Conservation (phyloP, 2,113 vertebrate genomes). For the Varanus komodoensis region DNA sequence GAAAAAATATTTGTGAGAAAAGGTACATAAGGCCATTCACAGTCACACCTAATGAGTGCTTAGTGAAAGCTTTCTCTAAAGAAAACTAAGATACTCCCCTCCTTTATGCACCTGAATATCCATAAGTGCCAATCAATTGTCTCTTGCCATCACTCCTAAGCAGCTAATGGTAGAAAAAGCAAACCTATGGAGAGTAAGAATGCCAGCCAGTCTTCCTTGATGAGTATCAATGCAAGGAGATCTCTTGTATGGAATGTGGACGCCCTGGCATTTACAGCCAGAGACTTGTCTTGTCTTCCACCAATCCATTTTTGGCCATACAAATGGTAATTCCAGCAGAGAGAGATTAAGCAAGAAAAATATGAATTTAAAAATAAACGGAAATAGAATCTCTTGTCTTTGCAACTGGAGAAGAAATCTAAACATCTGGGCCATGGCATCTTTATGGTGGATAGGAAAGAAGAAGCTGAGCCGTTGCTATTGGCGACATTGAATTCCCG, state of each 20-base stretch:
- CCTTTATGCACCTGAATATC: too few relatives aligned
- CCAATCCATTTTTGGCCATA: background rate
- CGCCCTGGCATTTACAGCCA: slow-evolving; percentile 41
- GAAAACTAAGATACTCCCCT: background rate
- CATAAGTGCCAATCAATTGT: background rate
- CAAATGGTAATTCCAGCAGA: slow-evolving; percentile 62
- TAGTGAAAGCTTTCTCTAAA: too few relatives aligned
- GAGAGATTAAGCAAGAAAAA: slow-evolving; percentile 15
- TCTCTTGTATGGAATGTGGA: slow-evolving; percentile 26
- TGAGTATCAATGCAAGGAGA: slow-evolving; percentile 62
- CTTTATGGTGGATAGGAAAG: background rate
- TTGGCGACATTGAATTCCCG: background rate
- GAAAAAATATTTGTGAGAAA: background rate
- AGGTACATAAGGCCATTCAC: background rate
- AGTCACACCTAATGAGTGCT: background rate
- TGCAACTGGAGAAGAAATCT: background rate
- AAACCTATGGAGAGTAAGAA: slow-evolving; percentile 33
- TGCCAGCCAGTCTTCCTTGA: slow-evolving; percentile 55
- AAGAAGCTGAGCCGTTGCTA: background rate
- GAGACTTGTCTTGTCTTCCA: background rate
- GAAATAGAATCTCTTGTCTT: background rate
- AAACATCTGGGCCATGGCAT: slow-evolving; percentile 39
- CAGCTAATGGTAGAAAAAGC: slow-evolving; percentile 66
- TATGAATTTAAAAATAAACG: background rate
- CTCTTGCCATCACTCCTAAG: slow-evolving; percentile 48